These are phyloP conservation scores for Danionella cerebrum DNA, from an alignment of 2,113 vertebrate genomes.

Conservation along the genomic window DNA sequence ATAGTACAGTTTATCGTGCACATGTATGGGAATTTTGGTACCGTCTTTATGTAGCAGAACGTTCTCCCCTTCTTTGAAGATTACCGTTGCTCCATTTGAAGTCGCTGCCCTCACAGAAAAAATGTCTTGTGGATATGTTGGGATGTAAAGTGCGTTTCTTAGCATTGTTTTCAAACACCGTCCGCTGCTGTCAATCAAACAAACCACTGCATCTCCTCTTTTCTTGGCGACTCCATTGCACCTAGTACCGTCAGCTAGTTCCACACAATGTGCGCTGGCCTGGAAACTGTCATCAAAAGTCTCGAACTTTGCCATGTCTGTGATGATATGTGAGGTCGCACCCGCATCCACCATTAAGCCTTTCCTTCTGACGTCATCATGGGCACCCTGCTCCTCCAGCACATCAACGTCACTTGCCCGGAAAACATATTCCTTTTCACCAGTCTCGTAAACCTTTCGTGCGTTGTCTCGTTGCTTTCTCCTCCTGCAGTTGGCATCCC, in stretches of 20 bases:
- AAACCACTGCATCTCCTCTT: not conserved
- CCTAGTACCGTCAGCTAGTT: not conserved
- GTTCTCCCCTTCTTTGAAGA: not conserved
- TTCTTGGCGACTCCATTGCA: not conserved
- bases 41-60: not conserved
- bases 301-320: not conserved
- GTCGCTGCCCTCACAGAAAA: not conserved
- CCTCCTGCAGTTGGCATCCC: no score
- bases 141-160: conserved; percentile 11
- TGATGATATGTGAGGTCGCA: conserved; percentile 10
- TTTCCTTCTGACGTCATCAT: not conserved
- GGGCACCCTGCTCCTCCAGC: not conserved
- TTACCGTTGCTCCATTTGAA: not conserved
- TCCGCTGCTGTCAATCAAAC: not conserved
- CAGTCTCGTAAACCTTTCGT: not conserved
- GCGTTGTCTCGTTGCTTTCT: no score
- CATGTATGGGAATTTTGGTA: not conserved
- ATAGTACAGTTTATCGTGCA: not conserved
- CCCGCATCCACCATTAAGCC: not conserved
- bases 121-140: not conserved
- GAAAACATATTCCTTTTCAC: no score
- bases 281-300: not conserved
- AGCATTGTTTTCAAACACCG: not conserved
- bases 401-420: no score
- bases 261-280: not conserved